Percentiles rank a stretch among this genome's conserved stretches.
phyloP scores from a whole-genome alignment of 2,797 vertebrate species.

The Masticophis lateralis region DNA sequence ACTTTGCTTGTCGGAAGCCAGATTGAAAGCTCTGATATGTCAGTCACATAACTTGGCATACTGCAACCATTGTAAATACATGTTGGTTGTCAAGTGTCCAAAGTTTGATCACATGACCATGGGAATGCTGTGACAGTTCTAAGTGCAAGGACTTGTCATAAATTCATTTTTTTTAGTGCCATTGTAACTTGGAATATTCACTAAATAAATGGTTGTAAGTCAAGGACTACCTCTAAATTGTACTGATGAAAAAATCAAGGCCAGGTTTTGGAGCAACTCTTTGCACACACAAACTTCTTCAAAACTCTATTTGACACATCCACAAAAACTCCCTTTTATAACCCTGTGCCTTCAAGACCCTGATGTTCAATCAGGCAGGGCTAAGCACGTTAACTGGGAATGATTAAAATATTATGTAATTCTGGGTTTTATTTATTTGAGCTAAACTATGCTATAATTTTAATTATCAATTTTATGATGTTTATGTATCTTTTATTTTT shows the following conservation, averaged over 20 bases:
- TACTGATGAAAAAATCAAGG: not conserved
- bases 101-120: not conserved
- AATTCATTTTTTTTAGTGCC: not conserved
- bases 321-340: not conserved
- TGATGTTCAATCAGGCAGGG: too few relatives aligned
- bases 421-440: too few relatives aligned
- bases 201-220: not conserved
- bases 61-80: not conserved
- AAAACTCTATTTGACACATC: constrained; percentile 50
- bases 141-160: not conserved
- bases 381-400: too few relatives aligned
- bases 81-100: not conserved
- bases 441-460: too few relatives aligned
- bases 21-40: not conserved
- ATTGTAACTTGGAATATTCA: not conserved
- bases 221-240: not conserved
- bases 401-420: too few relatives aligned
- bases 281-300: not conserved
- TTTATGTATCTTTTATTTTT: too few relatives aligned
- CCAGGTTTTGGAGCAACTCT: not conserved
- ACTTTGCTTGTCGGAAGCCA: not conserved
- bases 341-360: too few relatives aligned
- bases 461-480: too few relatives aligned
- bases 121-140: not conserved
- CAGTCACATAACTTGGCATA: not conserved